phyloP scores from a whole-genome alignment of 1,140 invertebrate genomes.

The Spodoptera litura region DNA sequence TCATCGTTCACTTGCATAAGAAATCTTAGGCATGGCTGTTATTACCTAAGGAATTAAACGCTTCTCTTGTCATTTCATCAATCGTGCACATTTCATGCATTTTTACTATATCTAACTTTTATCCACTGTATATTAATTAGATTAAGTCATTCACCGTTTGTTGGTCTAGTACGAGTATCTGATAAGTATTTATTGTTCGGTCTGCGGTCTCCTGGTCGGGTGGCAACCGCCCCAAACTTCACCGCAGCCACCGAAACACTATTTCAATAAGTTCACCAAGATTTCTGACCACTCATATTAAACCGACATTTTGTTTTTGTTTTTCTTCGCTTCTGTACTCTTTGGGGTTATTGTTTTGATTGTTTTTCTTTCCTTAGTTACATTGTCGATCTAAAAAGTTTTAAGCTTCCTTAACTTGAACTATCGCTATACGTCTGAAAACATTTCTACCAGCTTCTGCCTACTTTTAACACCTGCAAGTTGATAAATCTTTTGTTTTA shows the following conservation, averaged over 20 bases:
- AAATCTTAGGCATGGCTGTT: too few species aligned
- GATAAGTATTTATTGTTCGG: conserved; percentile 44
- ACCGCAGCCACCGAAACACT: conserved; percentile 28
- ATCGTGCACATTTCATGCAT: too few species aligned
- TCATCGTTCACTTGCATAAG: too few species aligned
- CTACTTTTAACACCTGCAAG: conserved; percentile 36
- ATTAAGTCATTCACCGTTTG: conserved; percentile 15
- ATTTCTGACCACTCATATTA: not conserved
- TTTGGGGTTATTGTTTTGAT: too few species aligned
- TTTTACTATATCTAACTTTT: not conserved
- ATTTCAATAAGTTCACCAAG: conserved; percentile 36
- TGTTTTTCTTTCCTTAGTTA: too few species aligned
- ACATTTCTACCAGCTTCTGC: not conserved
- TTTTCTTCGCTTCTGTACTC: not conserved
- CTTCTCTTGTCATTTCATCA: too few species aligned
- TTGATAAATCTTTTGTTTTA: conserved; percentile 44
- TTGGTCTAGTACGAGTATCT: conserved; percentile 15
- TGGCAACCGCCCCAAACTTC: conserved; percentile 36
- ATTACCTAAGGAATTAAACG: too few species aligned
- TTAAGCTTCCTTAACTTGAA: too few species aligned
- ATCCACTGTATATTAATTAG: conserved; percentile 6
- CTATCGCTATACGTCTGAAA: not conserved
- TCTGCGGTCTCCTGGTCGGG: conserved; percentile 22
- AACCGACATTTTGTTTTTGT: not conserved
- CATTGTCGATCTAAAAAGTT: too few species aligned